Evolutionary conservation across 2,888 invertebrate species (phyloP).

Genomic region (Archips xylosteana): DNA sequence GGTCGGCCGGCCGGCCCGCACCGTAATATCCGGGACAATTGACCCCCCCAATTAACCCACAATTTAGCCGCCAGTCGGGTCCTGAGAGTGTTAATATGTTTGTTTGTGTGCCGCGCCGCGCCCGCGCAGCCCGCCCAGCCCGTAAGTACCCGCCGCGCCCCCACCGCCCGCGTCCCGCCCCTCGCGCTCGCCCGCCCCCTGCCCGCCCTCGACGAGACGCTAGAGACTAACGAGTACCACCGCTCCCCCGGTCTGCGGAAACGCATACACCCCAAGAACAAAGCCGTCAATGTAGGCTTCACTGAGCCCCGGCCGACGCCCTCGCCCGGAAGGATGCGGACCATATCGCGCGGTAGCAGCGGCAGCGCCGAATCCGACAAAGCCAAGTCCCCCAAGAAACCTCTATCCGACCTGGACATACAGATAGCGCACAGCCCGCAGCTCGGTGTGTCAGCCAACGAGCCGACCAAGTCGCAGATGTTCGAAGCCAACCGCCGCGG

Average conservation of each 20-base stretch:
- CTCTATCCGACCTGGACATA: conserved; percentile 62
- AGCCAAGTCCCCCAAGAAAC: conserved; percentile 29
- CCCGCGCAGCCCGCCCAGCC: conserved; percentile 30
- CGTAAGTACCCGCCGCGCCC: conserved; percentile 42
- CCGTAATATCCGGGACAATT: not conserved
- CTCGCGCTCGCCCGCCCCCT: conserved; percentile 46
- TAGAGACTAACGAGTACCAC: conserved; percentile 36
- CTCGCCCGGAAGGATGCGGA: conserved; percentile 29
- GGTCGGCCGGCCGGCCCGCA: not conserved
- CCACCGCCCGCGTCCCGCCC: conserved; percentile 44
- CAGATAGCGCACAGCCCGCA: conserved; percentile 54
- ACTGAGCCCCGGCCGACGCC: not conserved
- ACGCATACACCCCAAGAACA: conserved; percentile 41
- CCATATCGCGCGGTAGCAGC: conserved; percentile 29
- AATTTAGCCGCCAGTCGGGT: not conserved
- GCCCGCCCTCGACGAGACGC: conserved; percentile 38
- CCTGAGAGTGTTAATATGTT: conserved; percentile 1
- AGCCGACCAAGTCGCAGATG: conserved; percentile 54
- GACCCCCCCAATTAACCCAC: conserved; percentile 3
- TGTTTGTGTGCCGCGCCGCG: conserved; percentile 37
- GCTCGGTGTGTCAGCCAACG: conserved; percentile 23
- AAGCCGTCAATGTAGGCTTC: conserved; percentile 38
- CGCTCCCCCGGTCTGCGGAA: conserved; percentile 40
- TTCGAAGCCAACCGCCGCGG: conserved; percentile 43
- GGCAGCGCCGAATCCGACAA: conserved; percentile 20